phyloP scores from a whole-genome alignment of 2,113 vertebrate genomes.

The Pachycephala philippinensis region DNA sequence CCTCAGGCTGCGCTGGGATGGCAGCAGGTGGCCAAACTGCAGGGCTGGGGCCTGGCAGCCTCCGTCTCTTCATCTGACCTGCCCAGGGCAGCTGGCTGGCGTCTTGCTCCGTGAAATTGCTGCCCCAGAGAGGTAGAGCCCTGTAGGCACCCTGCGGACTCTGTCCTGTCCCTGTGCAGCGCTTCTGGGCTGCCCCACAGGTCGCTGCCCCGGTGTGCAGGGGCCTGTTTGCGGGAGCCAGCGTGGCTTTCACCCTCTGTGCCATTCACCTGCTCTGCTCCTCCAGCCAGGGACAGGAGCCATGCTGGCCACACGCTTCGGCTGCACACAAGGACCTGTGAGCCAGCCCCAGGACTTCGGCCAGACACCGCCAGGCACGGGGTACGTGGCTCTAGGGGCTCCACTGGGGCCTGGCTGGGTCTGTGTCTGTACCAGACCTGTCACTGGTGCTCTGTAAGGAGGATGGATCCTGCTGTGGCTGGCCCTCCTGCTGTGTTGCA shows the following conservation, averaged over 20 bases:
- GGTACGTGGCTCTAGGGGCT: background rate
- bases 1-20: background rate
- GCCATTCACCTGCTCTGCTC: background rate
- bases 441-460: background rate
- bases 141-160: background rate
- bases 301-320: fast-evolving
- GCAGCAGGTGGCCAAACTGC: fast-evolving
- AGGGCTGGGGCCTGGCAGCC: background rate
- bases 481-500: background rate
- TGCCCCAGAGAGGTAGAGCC: background rate
- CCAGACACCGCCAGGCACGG: fast-evolving
- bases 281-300: background rate
- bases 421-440: background rate
- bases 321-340: background rate
- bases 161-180: background rate
- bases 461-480: background rate
- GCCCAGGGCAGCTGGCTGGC: fast-evolving
- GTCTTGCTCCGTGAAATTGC: fast-evolving
- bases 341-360: background rate
- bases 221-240: background rate
- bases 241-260: background rate
- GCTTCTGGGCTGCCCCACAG: background rate
- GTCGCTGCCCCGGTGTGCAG: fast-evolving
- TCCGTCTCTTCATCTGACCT: background rate
- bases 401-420: background rate